Evolutionary conservation across 2,888 invertebrate species (phyloP).

Genomic region (Caenorhabditis panamensis): DNA sequence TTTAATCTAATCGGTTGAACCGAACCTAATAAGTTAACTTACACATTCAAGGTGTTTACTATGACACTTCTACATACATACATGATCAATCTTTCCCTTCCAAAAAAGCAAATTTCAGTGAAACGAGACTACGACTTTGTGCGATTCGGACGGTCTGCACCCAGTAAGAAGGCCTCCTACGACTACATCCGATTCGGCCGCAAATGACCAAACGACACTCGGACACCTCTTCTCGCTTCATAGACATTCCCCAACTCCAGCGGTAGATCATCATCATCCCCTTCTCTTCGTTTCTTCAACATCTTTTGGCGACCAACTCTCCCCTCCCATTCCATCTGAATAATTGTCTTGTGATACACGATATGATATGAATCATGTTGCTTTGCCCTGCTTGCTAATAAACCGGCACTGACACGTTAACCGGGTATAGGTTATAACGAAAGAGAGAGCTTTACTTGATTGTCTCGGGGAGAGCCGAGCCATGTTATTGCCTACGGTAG

Average conservation of each 20-base stretch:
- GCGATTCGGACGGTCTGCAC: slow-evolving; percentile 62
- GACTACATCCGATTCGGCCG: slow-evolving; percentile 66
- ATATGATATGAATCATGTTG: slow-evolving; percentile 29
- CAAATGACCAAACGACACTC: no score
- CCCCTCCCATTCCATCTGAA: slow-evolving; percentile 23
- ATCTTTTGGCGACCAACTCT: slow-evolving; percentile 6
- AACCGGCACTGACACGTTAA: slow-evolving; percentile 28
- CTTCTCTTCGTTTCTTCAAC: neutral
- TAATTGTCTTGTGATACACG: slow-evolving; percentile 48
- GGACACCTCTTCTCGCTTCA: neutral
- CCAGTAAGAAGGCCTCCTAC: slow-evolving; percentile 61
- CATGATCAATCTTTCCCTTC: no score
- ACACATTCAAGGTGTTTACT: neutral
- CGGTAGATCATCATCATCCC: slow-evolving; percentile 10
- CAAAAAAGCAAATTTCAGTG: no score
- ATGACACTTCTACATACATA: neutral
- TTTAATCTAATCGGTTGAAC: slow-evolving; percentile 5
- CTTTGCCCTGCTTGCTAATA: slow-evolving; percentile 34
- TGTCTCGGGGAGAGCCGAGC: neutral
- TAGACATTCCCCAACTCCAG: slow-evolving; percentile 8
- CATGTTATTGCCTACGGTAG: slow-evolving; percentile 21
- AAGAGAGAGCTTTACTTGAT: no score
- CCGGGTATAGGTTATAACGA: neutral
- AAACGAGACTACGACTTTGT: slow-evolving; percentile 67
- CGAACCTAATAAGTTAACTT: neutral